These are phyloP conservation scores for Acridotheres tristis DNA, from an alignment of 2,797 vertebrate species.

Conservation along the genomic window DNA sequence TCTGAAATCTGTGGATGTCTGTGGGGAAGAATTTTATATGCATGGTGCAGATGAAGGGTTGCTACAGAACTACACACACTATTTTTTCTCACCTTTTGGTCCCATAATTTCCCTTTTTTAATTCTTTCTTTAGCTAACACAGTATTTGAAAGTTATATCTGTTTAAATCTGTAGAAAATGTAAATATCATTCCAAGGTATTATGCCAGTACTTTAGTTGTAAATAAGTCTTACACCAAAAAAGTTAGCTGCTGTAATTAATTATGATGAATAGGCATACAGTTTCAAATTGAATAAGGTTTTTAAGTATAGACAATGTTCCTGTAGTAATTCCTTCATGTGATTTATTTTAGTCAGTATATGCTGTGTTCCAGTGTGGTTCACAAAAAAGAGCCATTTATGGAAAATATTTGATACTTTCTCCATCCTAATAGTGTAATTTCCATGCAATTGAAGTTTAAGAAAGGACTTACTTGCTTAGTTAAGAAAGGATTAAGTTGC, in stretches of 20 bases:
- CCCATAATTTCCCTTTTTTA: neutral
- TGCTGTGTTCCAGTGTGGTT: neutral
- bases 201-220: neutral
- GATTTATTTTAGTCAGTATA: slow-evolving; percentile 27
- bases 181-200: neutral
- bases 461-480: neutral
- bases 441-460: slow-evolving; percentile 16
- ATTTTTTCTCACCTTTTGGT: neutral
- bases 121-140: neutral
- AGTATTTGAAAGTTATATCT: neutral
- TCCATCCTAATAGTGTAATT: neutral
- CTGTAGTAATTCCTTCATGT: neutral
- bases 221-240: neutral
- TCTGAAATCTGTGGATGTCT: neutral
- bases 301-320: neutral
- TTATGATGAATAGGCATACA: neutral
- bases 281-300: slow-evolving; percentile 10
- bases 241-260: neutral
- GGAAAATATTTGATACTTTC: neutral
- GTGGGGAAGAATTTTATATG: neutral
- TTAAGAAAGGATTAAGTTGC: neutral
- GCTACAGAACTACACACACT: neutral
- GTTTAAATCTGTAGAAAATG: neutral
- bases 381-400: neutral
- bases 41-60: neutral